phyloP scores from a whole-genome alignment of 2,797 vertebrate genomes.

The Eulemur coronatus region DNA sequence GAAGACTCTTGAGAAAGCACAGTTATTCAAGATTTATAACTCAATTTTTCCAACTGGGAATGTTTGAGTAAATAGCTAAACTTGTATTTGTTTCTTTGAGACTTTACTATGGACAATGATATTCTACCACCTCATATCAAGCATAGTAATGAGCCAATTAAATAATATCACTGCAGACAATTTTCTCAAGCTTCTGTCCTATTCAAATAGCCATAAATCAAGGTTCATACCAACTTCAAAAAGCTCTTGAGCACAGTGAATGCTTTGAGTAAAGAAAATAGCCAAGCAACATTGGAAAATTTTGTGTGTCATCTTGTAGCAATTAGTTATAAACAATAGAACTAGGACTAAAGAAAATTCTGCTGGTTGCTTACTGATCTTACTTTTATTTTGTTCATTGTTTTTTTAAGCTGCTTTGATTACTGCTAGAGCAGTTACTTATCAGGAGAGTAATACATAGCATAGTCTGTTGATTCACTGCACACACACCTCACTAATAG shows the following conservation, averaged over 20 bases:
- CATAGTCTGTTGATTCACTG: neutral
- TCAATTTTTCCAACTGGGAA: neutral
- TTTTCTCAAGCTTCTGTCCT: neutral
- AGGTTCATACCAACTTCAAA: neutral
- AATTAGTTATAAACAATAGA: slow-evolving; percentile 26
- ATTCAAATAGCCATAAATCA: slow-evolving; percentile 16
- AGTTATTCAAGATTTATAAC: slow-evolving; percentile 10
- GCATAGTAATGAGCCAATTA: slow-evolving; percentile 22
- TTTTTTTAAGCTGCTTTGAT: slow-evolving; percentile 54
- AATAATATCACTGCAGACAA: neutral
- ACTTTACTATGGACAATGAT: neutral
- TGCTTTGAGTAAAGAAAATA: slow-evolving; percentile 1
- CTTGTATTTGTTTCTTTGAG: slow-evolving; percentile 28
- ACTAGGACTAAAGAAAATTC: neutral
- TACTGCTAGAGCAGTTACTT: neutral
- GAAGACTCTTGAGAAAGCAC: neutral
- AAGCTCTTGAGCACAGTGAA: neutral
- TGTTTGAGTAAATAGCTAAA: neutral
- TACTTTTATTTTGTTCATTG: slow-evolving; percentile 48
- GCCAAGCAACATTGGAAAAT: neutral
- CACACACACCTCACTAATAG: neutral
- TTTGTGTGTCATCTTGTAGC: neutral
- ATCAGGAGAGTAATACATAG: neutral
- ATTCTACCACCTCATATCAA: neutral
- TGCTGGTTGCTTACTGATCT: neutral